Evolutionary conservation across 2,797 vertebrate species (phyloP), one percentile per base, ranked within the genome.

Genomic region (Pterois miles): DNA sequence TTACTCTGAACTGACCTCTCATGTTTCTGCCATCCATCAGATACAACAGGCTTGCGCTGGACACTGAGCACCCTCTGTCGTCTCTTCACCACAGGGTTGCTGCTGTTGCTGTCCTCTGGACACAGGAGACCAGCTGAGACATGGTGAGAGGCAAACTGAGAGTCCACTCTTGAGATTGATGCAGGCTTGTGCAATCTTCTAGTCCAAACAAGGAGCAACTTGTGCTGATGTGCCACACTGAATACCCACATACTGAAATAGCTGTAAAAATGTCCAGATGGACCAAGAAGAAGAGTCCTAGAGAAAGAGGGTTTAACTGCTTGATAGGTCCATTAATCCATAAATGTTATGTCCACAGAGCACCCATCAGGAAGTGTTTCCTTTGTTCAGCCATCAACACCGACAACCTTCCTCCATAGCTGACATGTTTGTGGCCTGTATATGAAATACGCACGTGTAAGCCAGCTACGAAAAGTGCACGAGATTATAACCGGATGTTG

Each of bases 91-190:
- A 12, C 72, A 38, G 66, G 53, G 1, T 66, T 76, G 36, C 65
- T 65, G 46, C 85, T 68, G 27, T 67, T 77, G 27, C 71, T 76
- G 81, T 92, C 87, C 83, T 79, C 88, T 73, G 92, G 76, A 56
- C 18, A 46, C 65, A 84, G 86, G 65, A 88, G 67, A 81, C 53
- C 8, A 73, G 89, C 87, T 84, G 94, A 90, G 78, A 80, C 81
- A 80, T 90, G 90, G 87, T 95, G 93, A 65, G 74, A 88, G 36
- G 91, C 82, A 76, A 77, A 78, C 69, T 57, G 66, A 80, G 71
- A 83, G 71, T 80, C 40, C 12, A 65, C 50, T 34, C 40, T 34
- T 1, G 57, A 36, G 9, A 29, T 0, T 25, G 75, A 54, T 12
- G 2, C 52, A 16, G n/a, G 8, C 9, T 13, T 23, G 3, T 58